These are phyloP conservation scores for Drosophila nr. perissopoda DNA, from an alignment of 2,888 invertebrate species.

Conservation along the genomic window DNA sequence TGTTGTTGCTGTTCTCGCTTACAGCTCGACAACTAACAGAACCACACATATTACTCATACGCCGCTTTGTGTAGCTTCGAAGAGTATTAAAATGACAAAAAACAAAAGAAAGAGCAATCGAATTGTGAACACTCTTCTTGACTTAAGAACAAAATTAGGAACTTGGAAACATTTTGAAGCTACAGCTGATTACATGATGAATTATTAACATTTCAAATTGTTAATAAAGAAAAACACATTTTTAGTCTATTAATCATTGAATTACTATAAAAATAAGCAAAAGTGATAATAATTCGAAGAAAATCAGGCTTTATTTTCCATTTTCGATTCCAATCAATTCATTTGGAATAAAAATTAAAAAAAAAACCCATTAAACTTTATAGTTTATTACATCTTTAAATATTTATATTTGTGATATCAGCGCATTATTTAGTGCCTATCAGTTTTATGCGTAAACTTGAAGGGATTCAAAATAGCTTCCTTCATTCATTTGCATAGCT, in stretches of 20 bases:
- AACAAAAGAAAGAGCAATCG: conserved; percentile 14
- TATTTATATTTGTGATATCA: background rate
- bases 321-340: too few species aligned
- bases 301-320: background rate
- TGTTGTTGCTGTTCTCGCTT: conserved; percentile 14
- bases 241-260: background rate
- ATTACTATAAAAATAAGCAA: background rate
- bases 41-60: conserved; percentile 67
- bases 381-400: background rate
- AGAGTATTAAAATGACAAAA: conserved; percentile 3
- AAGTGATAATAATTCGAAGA: background rate
- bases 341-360: background rate
- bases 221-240: background rate
- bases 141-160: background rate
- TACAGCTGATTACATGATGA: background rate
- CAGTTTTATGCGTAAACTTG: background rate
- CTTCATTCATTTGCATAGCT: background rate
- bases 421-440: background rate
- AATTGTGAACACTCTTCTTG: conserved; percentile 12
- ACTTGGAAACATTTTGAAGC: background rate
- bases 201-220: background rate
- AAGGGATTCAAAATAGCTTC: background rate
- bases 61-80: conserved; percentile 58
- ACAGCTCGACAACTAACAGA: background rate
- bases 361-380: fast-evolving